These are phyloP conservation scores for Elgaria multicarinata DNA, from an alignment of 2,113 vertebrate genomes.

Conservation along the genomic window DNA sequence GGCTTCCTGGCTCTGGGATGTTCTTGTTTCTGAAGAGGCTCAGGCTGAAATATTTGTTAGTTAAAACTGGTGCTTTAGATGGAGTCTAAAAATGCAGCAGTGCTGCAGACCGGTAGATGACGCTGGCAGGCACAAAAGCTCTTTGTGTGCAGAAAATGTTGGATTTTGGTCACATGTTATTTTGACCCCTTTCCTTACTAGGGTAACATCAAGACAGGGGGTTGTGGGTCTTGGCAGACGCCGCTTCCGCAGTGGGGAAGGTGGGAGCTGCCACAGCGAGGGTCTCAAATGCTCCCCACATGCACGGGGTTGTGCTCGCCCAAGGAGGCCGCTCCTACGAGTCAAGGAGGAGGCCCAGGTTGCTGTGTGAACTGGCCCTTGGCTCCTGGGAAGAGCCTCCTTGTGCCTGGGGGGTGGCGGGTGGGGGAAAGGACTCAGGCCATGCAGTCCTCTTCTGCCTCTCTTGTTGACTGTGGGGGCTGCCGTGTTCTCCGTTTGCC, in stretches of 20 bases:
- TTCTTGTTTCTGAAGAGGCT: neutral
- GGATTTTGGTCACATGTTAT: neutral
- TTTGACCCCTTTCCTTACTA: too few species aligned
- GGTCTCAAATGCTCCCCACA: too few species aligned
- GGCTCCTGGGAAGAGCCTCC: neutral
- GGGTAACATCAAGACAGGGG: too few species aligned
- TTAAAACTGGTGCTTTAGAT: neutral
- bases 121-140: too few species aligned
- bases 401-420: too few species aligned
- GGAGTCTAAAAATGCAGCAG: neutral
- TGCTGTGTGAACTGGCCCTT: neutral
- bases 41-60: neutral
- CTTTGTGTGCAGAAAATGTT: neutral
- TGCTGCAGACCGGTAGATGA: neutral
- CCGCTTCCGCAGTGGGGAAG: neutral
- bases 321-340: too few species aligned
- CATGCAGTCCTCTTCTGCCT: too few species aligned
- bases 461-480: too few species aligned
- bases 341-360: too few species aligned
- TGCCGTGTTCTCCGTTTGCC: too few species aligned
- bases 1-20: neutral
- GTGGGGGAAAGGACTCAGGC: too few species aligned
- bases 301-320: too few species aligned
- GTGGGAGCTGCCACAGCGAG: neutral
- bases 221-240: neutral